Percentiles rank a stretch among this genome's conserved stretches.
These are phyloP conservation scores for Ophraella communa DNA, from an alignment of 2,888 invertebrate genomes.

Conservation along the genomic window DNA sequence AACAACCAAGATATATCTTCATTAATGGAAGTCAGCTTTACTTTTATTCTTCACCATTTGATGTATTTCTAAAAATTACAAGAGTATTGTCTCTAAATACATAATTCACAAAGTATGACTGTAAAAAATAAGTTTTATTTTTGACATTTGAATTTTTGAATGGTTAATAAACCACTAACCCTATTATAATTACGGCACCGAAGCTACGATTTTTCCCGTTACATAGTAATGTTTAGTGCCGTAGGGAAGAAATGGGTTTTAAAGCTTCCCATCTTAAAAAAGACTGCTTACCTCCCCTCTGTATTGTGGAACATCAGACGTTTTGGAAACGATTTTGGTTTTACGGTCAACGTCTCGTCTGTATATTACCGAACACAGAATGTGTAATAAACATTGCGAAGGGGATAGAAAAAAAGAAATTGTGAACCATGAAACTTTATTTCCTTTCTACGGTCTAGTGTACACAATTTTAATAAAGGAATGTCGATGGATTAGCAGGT, in stretches of 20 bases:
- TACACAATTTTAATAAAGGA: constrained; percentile 37
- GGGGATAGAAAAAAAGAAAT: constrained; percentile 28
- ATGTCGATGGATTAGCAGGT: constrained; percentile 26
- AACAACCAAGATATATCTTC: too few species aligned
- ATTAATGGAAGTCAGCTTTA: too few species aligned
- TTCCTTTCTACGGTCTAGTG: constrained; percentile 30
- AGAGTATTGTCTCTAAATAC: too few species aligned
- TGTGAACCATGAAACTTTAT: constrained; percentile 14
- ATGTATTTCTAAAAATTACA: too few species aligned
- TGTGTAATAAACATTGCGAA: constrained; percentile 47
- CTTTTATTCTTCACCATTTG: too few species aligned
- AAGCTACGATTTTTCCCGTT: background rate
- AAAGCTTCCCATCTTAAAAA: constrained; percentile 2
- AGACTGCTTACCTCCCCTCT: constrained; percentile 4
- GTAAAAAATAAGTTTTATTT: too few species aligned
- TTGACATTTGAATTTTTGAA: too few species aligned
- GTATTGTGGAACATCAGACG: constrained; percentile 32
- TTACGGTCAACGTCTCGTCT: constrained; percentile 45
- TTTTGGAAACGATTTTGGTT: constrained; percentile 43
- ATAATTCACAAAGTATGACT: too few species aligned
- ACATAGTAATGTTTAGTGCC: background rate
- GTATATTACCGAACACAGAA: constrained; percentile 46
- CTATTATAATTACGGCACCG: background rate
- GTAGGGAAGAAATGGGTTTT: background rate
- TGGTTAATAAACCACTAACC: too few species aligned